Base-by-base conservation (phyloP, 2,888 invertebrate genomes). In the Seladonia tumulorum region DNA sequence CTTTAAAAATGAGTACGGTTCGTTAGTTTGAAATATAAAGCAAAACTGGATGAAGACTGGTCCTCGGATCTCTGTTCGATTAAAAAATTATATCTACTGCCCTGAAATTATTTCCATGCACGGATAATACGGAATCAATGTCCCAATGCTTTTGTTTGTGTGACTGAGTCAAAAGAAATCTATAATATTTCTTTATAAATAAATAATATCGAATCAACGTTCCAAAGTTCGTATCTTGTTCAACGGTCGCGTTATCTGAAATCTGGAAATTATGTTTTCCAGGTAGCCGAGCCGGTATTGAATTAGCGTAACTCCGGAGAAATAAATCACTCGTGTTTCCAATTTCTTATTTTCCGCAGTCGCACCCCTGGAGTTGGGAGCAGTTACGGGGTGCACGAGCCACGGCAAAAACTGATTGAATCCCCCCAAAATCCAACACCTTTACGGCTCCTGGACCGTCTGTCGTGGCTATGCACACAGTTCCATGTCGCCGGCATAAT, bases 401-500 rank as follows among this genome's bases (percentile, higher is more conserved):
- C 79, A 83, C 70, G 73, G 86, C 88, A 90, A 92, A 93, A 92
- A 92, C 91, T 90, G 90, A 89, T 90, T 87, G 90, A 91, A 90
- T 88, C 90, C 90, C 84, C 88, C 86, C 91, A 91, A 88, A 93
- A 94, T 92, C 92, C 93, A 90, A 93, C 93, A 93, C 94, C 94
- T 94, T 92, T 93, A 88, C 90, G 85, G 85, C 73, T 80, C 76
- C 86, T 86, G 90, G 85, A 60, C 90, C 92, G 93, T 92, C 92
- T 93, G 93, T 91, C 93, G 91, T 75, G 89, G 89, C 91, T 93
- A 78, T 92, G 92, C 91, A 93, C 92, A 93, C 93, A 91, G 87
- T 92, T 91, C 94, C 93, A 92, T 92, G 93, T 93, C 91, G 92
- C 83, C 83, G 90, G 89, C 86, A 94, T 94, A 94, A 94, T 94